phyloP scores from a whole-genome alignment of 1,140 invertebrate species.

The Mizuhopecten yessoensis region DNA sequence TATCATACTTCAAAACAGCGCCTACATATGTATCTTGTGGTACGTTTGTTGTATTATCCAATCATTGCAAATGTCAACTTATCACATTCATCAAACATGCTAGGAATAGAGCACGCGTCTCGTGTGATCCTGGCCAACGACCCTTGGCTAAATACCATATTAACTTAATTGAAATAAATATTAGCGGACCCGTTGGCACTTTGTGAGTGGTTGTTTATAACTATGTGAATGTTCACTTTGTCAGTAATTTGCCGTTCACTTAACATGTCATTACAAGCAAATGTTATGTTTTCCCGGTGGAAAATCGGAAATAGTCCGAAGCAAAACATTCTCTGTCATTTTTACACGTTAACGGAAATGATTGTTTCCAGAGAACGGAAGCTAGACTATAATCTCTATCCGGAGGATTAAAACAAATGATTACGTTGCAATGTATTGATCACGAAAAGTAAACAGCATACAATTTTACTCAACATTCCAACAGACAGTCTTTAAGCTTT shows the following conservation, averaged over 20 bases:
- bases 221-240: neutral
- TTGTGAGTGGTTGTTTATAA: slow-evolving; percentile 1
- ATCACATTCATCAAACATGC: slow-evolving; percentile 18
- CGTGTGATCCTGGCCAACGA: slow-evolving; percentile 30
- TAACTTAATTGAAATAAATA: slow-evolving; percentile 40
- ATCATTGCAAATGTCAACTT: slow-evolving; percentile 39
- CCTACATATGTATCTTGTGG: neutral
- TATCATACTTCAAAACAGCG: slow-evolving; percentile 25
- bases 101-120: slow-evolving; percentile 3
- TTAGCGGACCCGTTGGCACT: neutral
- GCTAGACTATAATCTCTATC: slow-evolving; percentile 16
- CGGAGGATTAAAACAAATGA: neutral
- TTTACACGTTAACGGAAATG: neutral
- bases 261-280: neutral
- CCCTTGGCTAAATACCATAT: slow-evolving; percentile 37
- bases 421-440: neutral
- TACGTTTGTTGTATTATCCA: slow-evolving; percentile 4
- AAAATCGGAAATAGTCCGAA: neutral
- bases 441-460: neutral
- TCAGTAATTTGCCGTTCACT: neutral
- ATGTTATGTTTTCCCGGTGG: neutral
- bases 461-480: neutral
- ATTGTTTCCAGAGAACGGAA: neutral
- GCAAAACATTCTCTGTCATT: neutral
- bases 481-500: neutral